Conservation (phyloP, 1,140 invertebrate species). For the Hydropsyche tenuis region DNA sequence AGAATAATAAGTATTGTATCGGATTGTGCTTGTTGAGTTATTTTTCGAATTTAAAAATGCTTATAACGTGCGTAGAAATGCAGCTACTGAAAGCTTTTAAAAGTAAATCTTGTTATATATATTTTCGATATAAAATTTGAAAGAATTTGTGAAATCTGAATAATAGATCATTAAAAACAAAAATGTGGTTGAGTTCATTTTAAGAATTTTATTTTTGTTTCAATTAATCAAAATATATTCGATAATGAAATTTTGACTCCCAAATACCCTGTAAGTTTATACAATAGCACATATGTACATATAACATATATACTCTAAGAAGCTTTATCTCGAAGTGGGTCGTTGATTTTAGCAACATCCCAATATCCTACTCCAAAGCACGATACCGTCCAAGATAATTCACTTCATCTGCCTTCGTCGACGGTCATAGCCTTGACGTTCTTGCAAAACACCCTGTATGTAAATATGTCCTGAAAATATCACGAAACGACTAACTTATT, state of each 20-base stretch:
- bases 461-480: background rate
- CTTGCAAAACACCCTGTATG: background rate
- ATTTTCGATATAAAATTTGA: no score
- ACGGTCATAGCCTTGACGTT: background rate
- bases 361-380: conserved; percentile 24
- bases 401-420: conserved; percentile 23
- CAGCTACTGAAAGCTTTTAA: no score
- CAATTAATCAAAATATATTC: no score
- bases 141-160: no score
- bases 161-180: no score
- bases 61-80: no score
- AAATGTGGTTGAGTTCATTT: no score
- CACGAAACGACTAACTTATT: background rate
- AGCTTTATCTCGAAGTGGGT: conserved; percentile 16
- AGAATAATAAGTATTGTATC: background rate
- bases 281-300: background rate
- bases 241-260: no score
- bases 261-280: no score
- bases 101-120: no score
- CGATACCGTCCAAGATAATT: conserved; percentile 31
- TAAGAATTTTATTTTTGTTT: no score
- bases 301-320: background rate
- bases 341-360: conserved; percentile 28
- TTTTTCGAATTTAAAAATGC: no score
- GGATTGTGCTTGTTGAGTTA: background rate